phyloP scores from a whole-genome alignment of 2,888 invertebrate species.

The Trypoxylon attenuatum region DNA sequence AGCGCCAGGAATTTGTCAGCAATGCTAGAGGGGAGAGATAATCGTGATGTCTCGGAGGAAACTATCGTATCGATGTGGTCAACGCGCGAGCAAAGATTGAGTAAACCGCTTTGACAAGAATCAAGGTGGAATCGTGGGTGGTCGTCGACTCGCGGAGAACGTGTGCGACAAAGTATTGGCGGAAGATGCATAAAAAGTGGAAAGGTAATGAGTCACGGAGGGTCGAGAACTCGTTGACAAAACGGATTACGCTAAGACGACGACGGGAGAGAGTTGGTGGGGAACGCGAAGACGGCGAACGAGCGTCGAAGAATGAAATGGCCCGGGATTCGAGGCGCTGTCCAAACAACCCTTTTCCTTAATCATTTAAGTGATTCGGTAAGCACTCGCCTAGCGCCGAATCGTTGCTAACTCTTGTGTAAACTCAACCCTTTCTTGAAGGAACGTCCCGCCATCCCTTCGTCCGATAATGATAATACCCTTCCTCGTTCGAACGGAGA shows the following conservation, averaged over 20 bases:
- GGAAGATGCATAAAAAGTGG: slow-evolving; percentile 37
- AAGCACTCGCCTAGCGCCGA: slow-evolving; percentile 67
- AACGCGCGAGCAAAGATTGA: not conserved
- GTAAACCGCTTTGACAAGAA: not conserved
- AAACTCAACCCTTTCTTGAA: slow-evolving; percentile 65
- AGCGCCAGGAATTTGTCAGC: too few species aligned
- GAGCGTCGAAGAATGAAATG: slow-evolving; percentile 64
- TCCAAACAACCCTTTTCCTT: slow-evolving; percentile 75
- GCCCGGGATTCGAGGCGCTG: slow-evolving; percentile 65
- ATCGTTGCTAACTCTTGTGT: slow-evolving; percentile 66
- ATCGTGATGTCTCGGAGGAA: too few species aligned
- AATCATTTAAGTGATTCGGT: slow-evolving; percentile 74
- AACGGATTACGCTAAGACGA: slow-evolving; percentile 70
- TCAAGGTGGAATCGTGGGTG: not conserved
- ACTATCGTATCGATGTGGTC: too few species aligned
- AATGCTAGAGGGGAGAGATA: too few species aligned
- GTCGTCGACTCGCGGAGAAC: slow-evolving; percentile 12
- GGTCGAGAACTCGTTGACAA: slow-evolving; percentile 69
- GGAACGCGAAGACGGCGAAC: slow-evolving; percentile 36
- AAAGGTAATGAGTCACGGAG: slow-evolving; percentile 65
- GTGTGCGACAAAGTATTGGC: not conserved
- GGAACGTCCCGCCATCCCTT: slow-evolving; percentile 50
- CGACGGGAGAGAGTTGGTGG: slow-evolving; percentile 24
- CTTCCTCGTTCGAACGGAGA: slow-evolving; percentile 36
- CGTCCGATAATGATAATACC: slow-evolving; percentile 62